Evolutionary conservation across 1,140 invertebrate species (phyloP).

Genomic region (Dreissena rostriformis): DNA sequence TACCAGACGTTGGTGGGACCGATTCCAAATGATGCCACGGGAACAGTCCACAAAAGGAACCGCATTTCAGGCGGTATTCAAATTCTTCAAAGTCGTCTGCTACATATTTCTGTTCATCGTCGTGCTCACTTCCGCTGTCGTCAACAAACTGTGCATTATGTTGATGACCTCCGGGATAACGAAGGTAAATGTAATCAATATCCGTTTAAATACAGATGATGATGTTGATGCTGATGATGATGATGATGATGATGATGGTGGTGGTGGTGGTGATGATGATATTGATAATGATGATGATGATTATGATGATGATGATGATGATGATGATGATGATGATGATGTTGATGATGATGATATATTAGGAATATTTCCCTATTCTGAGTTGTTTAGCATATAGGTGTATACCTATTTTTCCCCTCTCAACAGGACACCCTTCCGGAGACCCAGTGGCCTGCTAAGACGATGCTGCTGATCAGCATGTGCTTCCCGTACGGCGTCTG

Average conservation of each 20-base stretch:
- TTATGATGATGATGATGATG: no score
- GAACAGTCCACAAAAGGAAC: conserved; percentile 64
- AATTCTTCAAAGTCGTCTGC: conserved; percentile 70
- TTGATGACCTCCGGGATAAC: conserved; percentile 68
- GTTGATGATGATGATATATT: no score
- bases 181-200: conserved; percentile 59
- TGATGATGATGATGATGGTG: neutral
- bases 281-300: no score
- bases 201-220: neutral
- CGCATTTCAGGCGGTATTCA: conserved; percentile 61
- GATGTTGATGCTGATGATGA: neutral
- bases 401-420: no score
- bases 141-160: conserved; percentile 69
- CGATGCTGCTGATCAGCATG: conserved; percentile 69
- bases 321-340: no score
- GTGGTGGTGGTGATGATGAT: no score
- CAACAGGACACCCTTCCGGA: conserved; percentile 38
- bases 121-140: conserved; percentile 67
- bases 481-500: conserved; percentile 72
- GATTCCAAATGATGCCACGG: conserved; percentile 75
- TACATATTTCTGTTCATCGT: conserved; percentile 67
- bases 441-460: conserved; percentile 59
- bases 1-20: conserved; percentile 70
- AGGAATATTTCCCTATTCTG: no score
- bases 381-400: no score